These are phyloP conservation scores for Pipa parva DNA, from an alignment of 2,113 vertebrate genomes.

Conservation along the genomic window DNA sequence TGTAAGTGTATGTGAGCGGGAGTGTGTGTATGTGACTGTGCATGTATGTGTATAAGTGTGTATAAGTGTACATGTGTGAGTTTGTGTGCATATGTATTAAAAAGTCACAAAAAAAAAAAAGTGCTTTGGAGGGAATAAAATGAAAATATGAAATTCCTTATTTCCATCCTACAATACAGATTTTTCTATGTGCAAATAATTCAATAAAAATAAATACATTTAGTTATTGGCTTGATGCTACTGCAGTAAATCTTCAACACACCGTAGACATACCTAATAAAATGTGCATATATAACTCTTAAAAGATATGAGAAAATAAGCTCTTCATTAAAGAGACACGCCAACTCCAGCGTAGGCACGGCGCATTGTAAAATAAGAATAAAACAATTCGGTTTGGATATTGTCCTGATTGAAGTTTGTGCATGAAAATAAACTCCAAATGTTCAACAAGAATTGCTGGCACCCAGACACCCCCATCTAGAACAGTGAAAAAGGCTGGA, in stretches of 20 bases:
- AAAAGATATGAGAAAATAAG: constrained; percentile 38
- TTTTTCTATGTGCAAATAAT: constrained; percentile 34
- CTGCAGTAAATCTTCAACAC: not conserved
- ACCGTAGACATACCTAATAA: constrained; percentile 13
- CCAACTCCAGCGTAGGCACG: constrained; percentile 52
- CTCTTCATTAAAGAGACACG: constrained; percentile 55
- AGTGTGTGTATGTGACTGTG: too few relatives aligned
- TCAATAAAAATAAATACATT: not conserved
- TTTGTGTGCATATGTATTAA: constrained; percentile 48
- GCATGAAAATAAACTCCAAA: constrained; percentile 70
- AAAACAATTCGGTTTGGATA: constrained; percentile 63
- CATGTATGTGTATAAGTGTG: too few relatives aligned
- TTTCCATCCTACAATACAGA: constrained; percentile 24
- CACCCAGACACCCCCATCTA: constrained; percentile 38
- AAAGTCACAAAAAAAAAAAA: constrained; percentile 42
- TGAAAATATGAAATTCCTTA: too few relatives aligned
- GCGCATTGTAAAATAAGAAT: constrained; percentile 30
- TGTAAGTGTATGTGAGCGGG: too few relatives aligned
- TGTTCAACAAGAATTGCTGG: constrained; percentile 61
- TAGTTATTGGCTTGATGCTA: not conserved
- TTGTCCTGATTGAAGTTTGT: constrained; percentile 63
- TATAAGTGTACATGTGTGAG: too few relatives aligned
- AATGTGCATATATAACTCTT: not conserved
- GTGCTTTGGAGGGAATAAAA: too few relatives aligned
- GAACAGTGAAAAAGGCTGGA: constrained; percentile 44